Percentiles rank a stretch among this genome's conserved stretches.
Evolutionary conservation across 2,888 invertebrate genomes (phyloP).

Genomic region (Malthinus flaveolus): DNA sequence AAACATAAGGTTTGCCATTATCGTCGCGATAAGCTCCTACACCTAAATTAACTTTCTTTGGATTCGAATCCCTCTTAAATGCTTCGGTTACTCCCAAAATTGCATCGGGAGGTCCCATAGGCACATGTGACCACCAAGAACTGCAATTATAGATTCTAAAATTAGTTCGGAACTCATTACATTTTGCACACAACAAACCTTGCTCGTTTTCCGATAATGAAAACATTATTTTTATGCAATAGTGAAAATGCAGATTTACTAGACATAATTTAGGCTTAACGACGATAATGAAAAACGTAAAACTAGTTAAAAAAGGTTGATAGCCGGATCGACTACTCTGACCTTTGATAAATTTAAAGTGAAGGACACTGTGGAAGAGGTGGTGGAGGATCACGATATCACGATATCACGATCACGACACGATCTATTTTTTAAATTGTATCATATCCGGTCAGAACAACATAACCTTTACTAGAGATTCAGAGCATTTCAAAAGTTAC

Average conservation of each 20-base stretch:
- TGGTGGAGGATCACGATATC: no score
- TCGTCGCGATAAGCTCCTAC: constrained; percentile 98
- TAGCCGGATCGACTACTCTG: no score
- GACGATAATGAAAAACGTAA: neutral
- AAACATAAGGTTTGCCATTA: constrained; percentile 91
- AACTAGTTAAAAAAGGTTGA: no score
- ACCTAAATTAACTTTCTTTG: constrained; percentile 96
- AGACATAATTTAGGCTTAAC: constrained; percentile 28
- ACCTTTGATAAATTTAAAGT: no score
- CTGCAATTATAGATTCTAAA: constrained; percentile 54
- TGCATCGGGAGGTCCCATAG: constrained; percentile 97
- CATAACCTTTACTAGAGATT: no score
- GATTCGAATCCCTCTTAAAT: constrained; percentile 84
- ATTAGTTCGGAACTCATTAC: neutral
- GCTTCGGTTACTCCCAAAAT: constrained; percentile 98
- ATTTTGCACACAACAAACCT: constrained; percentile 25
- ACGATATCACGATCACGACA: no score
- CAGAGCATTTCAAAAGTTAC: no score
- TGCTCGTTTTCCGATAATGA: constrained; percentile 27
- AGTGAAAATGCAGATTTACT: constrained; percentile 31
- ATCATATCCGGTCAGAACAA: no score
- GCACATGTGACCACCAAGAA: constrained; percentile 86
- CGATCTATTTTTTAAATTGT: no score
- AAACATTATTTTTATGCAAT: constrained; percentile 28
- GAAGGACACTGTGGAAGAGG: no score